Base-by-base conservation (phyloP, 2,113 vertebrate species). In the Narcine bancroftii region DNA sequence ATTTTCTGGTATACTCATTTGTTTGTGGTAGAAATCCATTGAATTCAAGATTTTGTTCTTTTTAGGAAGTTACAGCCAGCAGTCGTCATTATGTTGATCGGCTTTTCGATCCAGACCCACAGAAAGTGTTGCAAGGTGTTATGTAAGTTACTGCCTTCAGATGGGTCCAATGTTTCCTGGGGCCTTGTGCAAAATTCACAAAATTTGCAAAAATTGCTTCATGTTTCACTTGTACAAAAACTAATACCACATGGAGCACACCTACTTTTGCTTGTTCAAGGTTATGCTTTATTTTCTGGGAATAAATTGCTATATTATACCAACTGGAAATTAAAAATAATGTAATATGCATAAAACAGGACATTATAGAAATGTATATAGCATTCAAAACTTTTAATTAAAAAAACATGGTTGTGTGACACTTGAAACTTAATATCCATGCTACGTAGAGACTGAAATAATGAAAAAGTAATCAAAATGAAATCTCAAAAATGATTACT, bases 41-140 rank as follows among this genome's bases (percentile, higher is more conserved):
- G 45, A 91, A 6, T 21, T 47, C 29, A 87, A 56, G 24, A 69
- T 72, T 92, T 79, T 24, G 19, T 79, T 92, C 42, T 79, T 47
- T 92, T 92, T 96, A 99, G 99, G 99, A 99, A 96, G 99, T 99
- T 94, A 99, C 98, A 92, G 98, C 98, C 94, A 99, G 98, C 92
- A 99, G 98, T 96, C 98, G 98, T 94, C 99, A 99, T 96, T 99
- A 99, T 97, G 98, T 99, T 93, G 98, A 99, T 95, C 96, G 98
- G 95, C 96, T 99, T 94, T 99, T 99, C 95, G 98, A 99, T 95
- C 98, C 98, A 39, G 98, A 99, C 96, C 98, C 99, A 94, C 98
- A 99, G 95, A 99, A 99, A 94, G 98, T 99, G 94, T 97, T 99
- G 93, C 98, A 99, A 96, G 99, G 99, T 97, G 99, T 99, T 96